Evolutionary conservation across 2,888 invertebrate species (phyloP), one percentile per base, ranked within the genome.

Genomic region (Napeogenes sylphis): DNA sequence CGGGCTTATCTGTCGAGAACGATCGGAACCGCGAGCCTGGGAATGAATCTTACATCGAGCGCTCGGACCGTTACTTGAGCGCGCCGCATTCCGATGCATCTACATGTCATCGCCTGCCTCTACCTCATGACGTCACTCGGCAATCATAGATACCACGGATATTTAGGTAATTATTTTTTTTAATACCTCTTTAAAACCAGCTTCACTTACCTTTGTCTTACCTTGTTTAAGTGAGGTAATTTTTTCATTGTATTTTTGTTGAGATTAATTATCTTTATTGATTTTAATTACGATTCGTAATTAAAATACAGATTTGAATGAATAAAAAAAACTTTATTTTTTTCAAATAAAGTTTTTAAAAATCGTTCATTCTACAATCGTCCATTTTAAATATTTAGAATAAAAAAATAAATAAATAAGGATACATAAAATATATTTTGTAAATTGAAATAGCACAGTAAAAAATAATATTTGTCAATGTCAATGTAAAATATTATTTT

Each of bases 1-100:
- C 74, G 77, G 67, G 78, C 83, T 87, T 88, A 89, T 90, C 89
- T 87, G 73, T 74, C 75, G 77, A 78, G 78, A 78, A 79, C 77
- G 80, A 86, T 86, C 87, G 78, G 71, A 75, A 71, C 70, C 61
- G 73, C 72, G 54, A 55, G 79, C 83, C 80, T 84, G 86, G 84
- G 85, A 85, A 82, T 81, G 79, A 73, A 70, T 63, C 69, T 84
- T 83, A 81, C 76, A 69, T 21, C 73, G 75, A 69, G 71, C 58
- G 58, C 64, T 69, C 64, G 14, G n/a, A 47, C 47, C 47, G 47
- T 47, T 47, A 47, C 46, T n/a, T 47, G n/a, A 47, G 47, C 68
- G 47, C 68, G 68, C 69, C 73, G 68, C 73, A 72, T 74, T 72
- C 75, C 75, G 62, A 60, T 56, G 69, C 67, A 69, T 68, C 70